Evolutionary conservation across 1,140 invertebrate species (phyloP), one percentile per base, ranked within the genome.

Genomic region (Thaumatotibia leucotreta): DNA sequence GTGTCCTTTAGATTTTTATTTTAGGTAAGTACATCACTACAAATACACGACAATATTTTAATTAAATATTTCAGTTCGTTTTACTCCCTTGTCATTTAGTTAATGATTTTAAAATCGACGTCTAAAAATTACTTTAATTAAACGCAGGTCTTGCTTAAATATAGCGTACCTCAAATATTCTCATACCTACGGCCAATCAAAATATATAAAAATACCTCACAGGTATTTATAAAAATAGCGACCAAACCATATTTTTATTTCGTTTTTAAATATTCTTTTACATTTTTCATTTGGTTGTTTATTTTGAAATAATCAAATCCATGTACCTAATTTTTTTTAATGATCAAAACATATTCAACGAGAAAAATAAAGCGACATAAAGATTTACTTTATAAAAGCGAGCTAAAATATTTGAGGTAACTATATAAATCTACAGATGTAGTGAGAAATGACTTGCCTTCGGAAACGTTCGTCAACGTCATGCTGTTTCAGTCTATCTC

Each of bases 51-150:
- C 72, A 74, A 67, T 72, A 74, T 74, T 61, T 65, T 81, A 73
- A 73, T 76, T 77, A 74, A 74, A 75, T 76, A 79, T 69, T 75
- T 86, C 83, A 86, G 83, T 86, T 84, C 83, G 73, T 84, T 84
- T 83, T 80, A 82, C 74, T 76, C 77, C 75, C 75, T 82, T 80
- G 75, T 83, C 71, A 77, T 82, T 79, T 75, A 31, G 71, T 68
- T 75, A 67, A 75, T 77, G 69, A 75, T 72, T 76, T 71, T 67
- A 67, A 73, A 69, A 71, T 35, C 64, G 64, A 73, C 63, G 65
- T 70, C 66, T 73, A 73, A 74, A 77, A 74, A 69, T 68, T 70
- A 67, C 45, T 65, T 68, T 67, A 67, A 70, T 66, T 62, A 70
- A 72, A 70, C 33, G 61, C 70, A 10, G 70, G 67, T 66, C 58